Conservation (phyloP, 2,888 invertebrate species). For the Epinotia ramella region DNA sequence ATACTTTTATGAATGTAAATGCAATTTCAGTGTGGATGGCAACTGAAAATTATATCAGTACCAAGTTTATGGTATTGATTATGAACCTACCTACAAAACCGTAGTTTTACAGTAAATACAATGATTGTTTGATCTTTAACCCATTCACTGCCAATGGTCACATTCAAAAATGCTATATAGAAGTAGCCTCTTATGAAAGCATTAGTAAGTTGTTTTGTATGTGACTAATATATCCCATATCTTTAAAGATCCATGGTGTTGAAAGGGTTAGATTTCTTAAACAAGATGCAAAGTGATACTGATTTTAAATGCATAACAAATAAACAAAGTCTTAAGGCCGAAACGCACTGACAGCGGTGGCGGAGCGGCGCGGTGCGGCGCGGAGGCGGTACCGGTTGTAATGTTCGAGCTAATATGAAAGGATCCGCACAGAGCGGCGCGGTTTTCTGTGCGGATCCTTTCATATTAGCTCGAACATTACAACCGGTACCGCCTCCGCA, state of each 20-base stretch:
- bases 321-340: slow-evolving; percentile 14
- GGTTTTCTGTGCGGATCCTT: too few species aligned
- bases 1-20: slow-evolving; percentile 29
- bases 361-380: too few species aligned
- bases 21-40: neutral
- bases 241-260: neutral
- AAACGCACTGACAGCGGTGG: too few species aligned
- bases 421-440: too few species aligned
- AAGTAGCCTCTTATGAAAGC: too few species aligned
- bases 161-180: neutral
- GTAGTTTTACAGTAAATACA: too few species aligned
- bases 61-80: neutral
- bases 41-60: neutral
- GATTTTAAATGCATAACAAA: slow-evolving; percentile 27
- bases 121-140: neutral
- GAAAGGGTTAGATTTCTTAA: neutral
- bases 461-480: too few species aligned
- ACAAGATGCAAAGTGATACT: neutral
- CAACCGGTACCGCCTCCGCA: too few species aligned
- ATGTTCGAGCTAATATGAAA: too few species aligned
- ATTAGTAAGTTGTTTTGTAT: neutral
- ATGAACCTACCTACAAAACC: neutral
- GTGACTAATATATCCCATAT: neutral
- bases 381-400: too few species aligned
- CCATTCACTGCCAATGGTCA: neutral